Conservation (phyloP, 64 coral and sea anemone species). For the Anthopleura sola region DNA sequence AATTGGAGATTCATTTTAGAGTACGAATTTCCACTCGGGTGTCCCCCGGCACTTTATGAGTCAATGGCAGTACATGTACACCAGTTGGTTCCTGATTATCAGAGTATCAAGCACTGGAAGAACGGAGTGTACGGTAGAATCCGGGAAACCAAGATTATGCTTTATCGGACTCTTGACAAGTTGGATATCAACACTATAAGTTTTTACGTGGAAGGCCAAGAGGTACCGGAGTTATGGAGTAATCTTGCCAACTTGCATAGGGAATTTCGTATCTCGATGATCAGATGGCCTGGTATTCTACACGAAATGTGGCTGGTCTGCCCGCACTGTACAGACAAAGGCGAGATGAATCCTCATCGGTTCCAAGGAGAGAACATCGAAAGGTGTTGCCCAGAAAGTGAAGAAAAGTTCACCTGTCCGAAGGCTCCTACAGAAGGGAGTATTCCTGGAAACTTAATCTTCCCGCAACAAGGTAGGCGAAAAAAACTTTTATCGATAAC, state of each 20-base stretch:
- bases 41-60: constrained; percentile 46
- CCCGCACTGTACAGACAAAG: constrained; percentile 36
- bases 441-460: background rate
- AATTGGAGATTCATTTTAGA: constrained; percentile 38
- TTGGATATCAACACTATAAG: background rate
- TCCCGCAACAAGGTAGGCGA: background rate
- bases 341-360: background rate
- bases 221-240: constrained; percentile 30
- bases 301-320: constrained; percentile 55
- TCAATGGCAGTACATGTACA: constrained; percentile 37
- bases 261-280: constrained; percentile 26
- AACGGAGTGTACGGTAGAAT: constrained; percentile 42
- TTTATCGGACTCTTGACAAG: constrained; percentile 5
- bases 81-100: constrained; percentile 12
- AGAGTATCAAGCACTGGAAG: constrained; percentile 49
- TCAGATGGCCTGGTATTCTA: constrained; percentile 49
- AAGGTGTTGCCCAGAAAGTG: background rate
- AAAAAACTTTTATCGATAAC: background rate
- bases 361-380: constrained; percentile 9
- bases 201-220: constrained; percentile 28
- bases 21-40: constrained; percentile 38
- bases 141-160: constrained; percentile 14
- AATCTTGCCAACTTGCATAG: constrained; percentile 9
- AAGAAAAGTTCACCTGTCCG: background rate
- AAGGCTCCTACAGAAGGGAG: background rate